phyloP scores from a whole-genome alignment of 2,113 vertebrate genomes.

The Nestor notabilis region DNA sequence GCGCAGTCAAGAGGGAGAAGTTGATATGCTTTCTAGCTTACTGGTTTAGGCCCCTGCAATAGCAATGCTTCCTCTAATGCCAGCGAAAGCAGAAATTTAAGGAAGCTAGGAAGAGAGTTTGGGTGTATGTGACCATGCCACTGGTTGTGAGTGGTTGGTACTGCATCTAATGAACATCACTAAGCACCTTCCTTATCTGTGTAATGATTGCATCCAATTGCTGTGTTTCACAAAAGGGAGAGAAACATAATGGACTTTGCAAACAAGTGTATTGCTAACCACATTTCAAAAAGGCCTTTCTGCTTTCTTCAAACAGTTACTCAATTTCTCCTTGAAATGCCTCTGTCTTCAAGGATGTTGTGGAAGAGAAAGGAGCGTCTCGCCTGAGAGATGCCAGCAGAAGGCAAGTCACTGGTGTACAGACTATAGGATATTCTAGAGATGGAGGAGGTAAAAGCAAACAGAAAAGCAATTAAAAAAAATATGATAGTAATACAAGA shows the following conservation, averaged over 20 bases:
- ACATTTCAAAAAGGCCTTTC: background rate
- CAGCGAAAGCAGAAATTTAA: background rate
- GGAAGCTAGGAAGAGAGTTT: background rate
- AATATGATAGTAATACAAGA: background rate
- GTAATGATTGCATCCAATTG: background rate
- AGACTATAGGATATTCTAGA: conserved; percentile 28
- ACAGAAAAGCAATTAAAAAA: background rate
- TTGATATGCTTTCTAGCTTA: background rate
- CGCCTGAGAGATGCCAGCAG: background rate
- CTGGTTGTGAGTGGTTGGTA: background rate
- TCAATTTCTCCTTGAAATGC: background rate
- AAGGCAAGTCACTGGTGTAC: background rate
- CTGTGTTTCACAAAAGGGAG: background rate
- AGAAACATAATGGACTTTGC: background rate
- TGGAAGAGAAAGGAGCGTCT: background rate
- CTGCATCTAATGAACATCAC: background rate
- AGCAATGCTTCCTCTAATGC: background rate
- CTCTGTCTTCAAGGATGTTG: background rate
- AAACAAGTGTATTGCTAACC: background rate
- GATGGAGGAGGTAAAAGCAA: conserved; percentile 40
- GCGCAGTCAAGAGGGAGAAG: background rate
- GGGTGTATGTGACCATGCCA: too few relatives aligned
- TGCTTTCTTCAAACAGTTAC: background rate
- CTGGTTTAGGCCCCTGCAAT: background rate
- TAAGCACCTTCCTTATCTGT: background rate